Base-by-base conservation (phyloP, 2,113 vertebrate species). In the Lonchura striata region DNA sequence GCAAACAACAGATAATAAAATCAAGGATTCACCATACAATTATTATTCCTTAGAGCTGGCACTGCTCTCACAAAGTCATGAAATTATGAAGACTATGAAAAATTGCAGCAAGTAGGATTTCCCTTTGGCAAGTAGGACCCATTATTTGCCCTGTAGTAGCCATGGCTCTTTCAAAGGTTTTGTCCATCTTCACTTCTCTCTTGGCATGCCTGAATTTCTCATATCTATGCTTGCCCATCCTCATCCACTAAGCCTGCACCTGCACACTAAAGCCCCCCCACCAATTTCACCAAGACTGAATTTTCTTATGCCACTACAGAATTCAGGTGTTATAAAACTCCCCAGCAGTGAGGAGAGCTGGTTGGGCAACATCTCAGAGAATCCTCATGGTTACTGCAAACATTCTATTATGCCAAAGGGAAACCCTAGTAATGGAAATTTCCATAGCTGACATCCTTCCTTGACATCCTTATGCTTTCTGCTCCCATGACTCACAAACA, bases 361-460 rank as follows among this genome's bases (percentile, higher is more conserved):
- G 42, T 85, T 90, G 46, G 63, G 12, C 54, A 91, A 66, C 49
- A 92, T 78, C 71, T 82, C 75, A 72, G 64, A 88, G 71, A 86
- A 94, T 64, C 33, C 21, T 87, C 56, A 53, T 15, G 54, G 35
- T 59, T 90, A 92, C 42, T 88, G 82, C 42, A 94, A 49, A 33
- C 68, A 66, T 86, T 88, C 75, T 86, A 16, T 77, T 86, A 30
- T 83, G 64, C 82, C 75, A 81, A 76, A 88, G 44, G 68, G 94
- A 93, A 95, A 81, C n/a, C 39, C 33, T 93, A 69, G 47, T 77
- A 80, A 95, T 94, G 92, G 92, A 97, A 95, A 92, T 97, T 95
- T 97, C 86, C 88, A n/a, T 77, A 90, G 35, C 59, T 90, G 86
- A 94, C 68, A 49, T 95, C 72, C 64, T 88, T 93, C 85, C 72